A percentile compares a stretch with the other conserved stretches of the same genome.
Evolutionary conservation across 1,140 invertebrate genomes (phyloP).

Genomic region (Aphelinus atriplicis): DNA sequence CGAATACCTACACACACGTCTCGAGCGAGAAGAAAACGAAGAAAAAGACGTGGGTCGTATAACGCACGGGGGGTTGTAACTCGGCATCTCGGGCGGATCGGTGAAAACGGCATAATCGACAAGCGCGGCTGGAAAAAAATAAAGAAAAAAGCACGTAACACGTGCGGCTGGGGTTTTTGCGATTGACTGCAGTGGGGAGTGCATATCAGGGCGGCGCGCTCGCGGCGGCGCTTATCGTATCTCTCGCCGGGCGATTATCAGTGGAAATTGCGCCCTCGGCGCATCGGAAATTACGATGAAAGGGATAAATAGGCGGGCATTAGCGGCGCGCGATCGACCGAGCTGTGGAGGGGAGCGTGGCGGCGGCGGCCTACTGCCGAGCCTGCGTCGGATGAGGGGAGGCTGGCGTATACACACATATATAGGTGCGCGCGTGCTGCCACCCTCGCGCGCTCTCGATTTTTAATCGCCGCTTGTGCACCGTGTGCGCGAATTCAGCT

Average conservation of each 20-base stretch:
- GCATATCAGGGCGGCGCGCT: background rate
- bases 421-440: background rate
- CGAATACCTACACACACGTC: no score
- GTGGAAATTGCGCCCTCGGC: slow-evolving; percentile 35
- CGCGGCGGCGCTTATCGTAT: slow-evolving; percentile 26
- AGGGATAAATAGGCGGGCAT: slow-evolving; percentile 44
- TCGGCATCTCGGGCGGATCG: no score
- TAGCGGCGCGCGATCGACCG: slow-evolving; percentile 33
- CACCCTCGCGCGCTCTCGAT: background rate
- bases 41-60: no score
- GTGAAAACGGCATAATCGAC: no score
- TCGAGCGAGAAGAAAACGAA: no score
- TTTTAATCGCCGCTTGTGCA: no score
- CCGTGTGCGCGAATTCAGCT: no score
- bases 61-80: no score
- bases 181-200: slow-evolving; percentile 6
- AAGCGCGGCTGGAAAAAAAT: background rate
- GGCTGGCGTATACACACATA: no score
- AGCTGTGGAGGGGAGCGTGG: background rate
- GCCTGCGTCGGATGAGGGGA: no score
- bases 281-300: slow-evolving; percentile 46
- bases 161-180: background rate
- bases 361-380: no score
- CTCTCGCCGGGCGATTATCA: slow-evolving; percentile 30
- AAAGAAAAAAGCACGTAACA: background rate